These are phyloP conservation scores for Yasuhikotakia modesta DNA, from an alignment of 2,797 vertebrate genomes.

Conservation along the genomic window DNA sequence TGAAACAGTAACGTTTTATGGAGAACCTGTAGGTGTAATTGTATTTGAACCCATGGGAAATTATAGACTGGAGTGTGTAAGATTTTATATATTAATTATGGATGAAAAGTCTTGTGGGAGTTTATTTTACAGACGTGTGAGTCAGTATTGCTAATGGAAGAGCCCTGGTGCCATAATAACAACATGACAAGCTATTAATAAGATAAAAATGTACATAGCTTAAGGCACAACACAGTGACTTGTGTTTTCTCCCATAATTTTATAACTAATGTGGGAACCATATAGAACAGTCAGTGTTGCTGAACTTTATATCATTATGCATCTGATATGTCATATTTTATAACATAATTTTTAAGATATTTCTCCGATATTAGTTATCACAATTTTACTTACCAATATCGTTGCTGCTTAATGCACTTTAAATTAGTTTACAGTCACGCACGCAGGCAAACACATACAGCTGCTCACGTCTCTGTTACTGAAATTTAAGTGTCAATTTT, in stretches of 20 bases:
- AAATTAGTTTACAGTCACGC: too few relatives aligned
- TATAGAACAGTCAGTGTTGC: not conserved
- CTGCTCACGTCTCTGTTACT: too few relatives aligned
- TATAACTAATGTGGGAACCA: not conserved
- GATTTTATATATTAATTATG: constrained; percentile 6
- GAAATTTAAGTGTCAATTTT: too few relatives aligned
- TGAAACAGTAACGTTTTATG: not conserved
- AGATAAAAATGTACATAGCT: not conserved
- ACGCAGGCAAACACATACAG: too few relatives aligned
- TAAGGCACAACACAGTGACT: constrained; percentile 14
- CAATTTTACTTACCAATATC: not conserved
- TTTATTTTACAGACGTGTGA: constrained; percentile 5
- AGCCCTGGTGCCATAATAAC: not conserved
- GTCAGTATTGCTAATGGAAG: not conserved
- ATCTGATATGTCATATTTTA: too few relatives aligned
- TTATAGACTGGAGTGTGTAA: constrained; percentile 2
- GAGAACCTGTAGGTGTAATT: constrained; percentile 7
- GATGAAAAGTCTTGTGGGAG: constrained; percentile 20
- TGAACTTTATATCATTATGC: not conserved
- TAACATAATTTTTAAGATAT: not conserved
- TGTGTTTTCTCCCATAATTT: constrained; percentile 6
- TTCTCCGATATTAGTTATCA: not conserved
- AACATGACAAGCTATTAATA: not conserved
- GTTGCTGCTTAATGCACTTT: not conserved
- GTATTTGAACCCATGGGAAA: constrained; percentile 28